phyloP scores from a whole-genome alignment of 2,797 vertebrate species.

The Uromys caudimaculatus region DNA sequence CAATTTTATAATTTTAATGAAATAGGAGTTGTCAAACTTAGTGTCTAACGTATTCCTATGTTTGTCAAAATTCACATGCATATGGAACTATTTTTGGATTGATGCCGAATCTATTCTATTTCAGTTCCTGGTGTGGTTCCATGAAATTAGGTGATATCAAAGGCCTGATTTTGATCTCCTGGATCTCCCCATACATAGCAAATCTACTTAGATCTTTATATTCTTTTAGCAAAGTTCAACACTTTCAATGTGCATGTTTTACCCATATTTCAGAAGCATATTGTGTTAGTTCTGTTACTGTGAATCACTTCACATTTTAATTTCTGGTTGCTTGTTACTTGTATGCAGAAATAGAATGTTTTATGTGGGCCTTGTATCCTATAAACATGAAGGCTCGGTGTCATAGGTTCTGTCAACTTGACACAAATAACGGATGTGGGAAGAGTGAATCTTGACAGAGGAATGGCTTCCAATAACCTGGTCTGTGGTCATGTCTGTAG shows the following conservation, averaged over 20 bases:
- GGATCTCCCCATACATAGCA: too few species aligned
- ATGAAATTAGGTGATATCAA: background rate
- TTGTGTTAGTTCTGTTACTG: background rate
- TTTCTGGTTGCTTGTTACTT: background rate
- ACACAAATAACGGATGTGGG: background rate
- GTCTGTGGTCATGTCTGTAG: background rate
- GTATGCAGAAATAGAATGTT: background rate
- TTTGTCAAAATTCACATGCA: background rate
- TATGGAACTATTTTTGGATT: background rate
- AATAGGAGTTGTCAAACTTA: background rate
- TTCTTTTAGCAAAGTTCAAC: background rate
- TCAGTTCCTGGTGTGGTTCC: background rate
- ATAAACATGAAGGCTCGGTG: background rate
- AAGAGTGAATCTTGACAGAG: background rate
- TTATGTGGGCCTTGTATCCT: background rate
- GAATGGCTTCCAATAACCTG: background rate
- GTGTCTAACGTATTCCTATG: background rate
- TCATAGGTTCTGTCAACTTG: background rate
- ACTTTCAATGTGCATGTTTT: background rate
- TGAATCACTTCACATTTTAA: background rate
- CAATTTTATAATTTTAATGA: conserved; percentile 4
- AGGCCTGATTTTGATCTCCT: background rate
- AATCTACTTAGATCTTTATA: background rate
- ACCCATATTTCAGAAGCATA: background rate
- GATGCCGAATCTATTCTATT: background rate